These are phyloP conservation scores for Thereuonema tuberculata DNA, from an alignment of 1,140 invertebrate species.

Conservation along the genomic window DNA sequence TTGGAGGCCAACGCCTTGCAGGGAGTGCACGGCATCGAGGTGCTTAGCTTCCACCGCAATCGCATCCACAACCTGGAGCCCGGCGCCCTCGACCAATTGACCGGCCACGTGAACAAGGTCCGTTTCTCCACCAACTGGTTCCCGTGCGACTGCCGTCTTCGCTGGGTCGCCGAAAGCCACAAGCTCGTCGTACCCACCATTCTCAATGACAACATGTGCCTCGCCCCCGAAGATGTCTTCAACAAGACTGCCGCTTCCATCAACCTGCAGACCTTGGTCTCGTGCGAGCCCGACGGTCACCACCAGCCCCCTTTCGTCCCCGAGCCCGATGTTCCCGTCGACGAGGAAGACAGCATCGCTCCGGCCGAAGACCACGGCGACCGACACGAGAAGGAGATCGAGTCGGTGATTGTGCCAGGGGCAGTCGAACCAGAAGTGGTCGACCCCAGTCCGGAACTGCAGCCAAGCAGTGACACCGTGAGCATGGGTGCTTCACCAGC, in stretches of 20 bases:
- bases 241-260: not conserved
- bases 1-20: slow-evolving; percentile 9
- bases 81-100: not conserved
- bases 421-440: too few relatives aligned
- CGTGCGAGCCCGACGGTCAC: not conserved
- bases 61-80: slow-evolving; percentile 9
- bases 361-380: too few relatives aligned
- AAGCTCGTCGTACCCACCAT: not conserved
- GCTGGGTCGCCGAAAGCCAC: slow-evolving; percentile 5
- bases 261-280: not conserved
- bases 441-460: too few relatives aligned
- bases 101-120: slow-evolving; percentile 8
- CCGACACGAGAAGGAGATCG: too few relatives aligned
- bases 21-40: slow-evolving; percentile 7
- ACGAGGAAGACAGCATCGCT: not conserved
- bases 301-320: too few relatives aligned
- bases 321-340: not conserved
- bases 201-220: slow-evolving; percentile 6
- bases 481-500: too few relatives aligned
- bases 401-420: too few relatives aligned
- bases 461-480: too few relatives aligned
- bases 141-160: slow-evolving; percentile 13
- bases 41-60: slow-evolving; percentile 12
- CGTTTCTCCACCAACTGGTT: slow-evolving; percentile 9
- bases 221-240: not conserved